phyloP scores from a whole-genome alignment of 2,113 vertebrate genomes.

The Lutjanus erythropterus region DNA sequence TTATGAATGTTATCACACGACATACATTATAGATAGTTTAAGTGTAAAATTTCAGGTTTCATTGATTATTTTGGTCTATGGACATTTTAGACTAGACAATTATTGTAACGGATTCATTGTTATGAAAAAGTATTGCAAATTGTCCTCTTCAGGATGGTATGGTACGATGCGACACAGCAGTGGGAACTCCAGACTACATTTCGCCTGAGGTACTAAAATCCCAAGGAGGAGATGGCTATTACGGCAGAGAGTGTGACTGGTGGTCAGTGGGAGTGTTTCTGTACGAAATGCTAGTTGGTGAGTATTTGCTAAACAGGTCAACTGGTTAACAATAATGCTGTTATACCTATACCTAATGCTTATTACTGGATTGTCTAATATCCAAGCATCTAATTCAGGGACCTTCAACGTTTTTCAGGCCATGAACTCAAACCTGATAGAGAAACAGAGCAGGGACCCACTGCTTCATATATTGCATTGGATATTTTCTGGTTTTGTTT shows the following conservation, averaged over 20 bases:
- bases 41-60: not conserved
- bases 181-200: slow-evolving; percentile 99
- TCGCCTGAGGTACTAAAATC: slow-evolving; percentile 99
- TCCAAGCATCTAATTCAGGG: too few species aligned
- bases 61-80: not conserved
- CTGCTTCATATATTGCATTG: too few species aligned
- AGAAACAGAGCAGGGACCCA: too few species aligned
- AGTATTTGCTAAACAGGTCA: slow-evolving; percentile 72
- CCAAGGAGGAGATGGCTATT: slow-evolving; percentile 98
- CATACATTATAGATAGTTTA: not conserved
- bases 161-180: slow-evolving; percentile 99
- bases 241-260: slow-evolving; percentile 98
- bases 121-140: not conserved
- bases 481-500: too few species aligned
- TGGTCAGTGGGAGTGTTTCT: slow-evolving; percentile 99
- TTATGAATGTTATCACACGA: not conserved
- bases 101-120: not conserved
- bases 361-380: too few species aligned
- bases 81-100: too few species aligned
- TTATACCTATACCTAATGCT: too few species aligned
- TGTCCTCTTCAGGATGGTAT: slow-evolving; percentile 91
- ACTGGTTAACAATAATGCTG: not conserved
- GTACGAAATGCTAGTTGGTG: slow-evolving; percentile 99
- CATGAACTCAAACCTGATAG: too few species aligned
- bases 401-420: too few species aligned